A percentile compares a stretch with the other conserved stretches of the same genome.
Conservation (phyloP, 2,797 vertebrate species). For the Trachurus trachurus region DNA sequence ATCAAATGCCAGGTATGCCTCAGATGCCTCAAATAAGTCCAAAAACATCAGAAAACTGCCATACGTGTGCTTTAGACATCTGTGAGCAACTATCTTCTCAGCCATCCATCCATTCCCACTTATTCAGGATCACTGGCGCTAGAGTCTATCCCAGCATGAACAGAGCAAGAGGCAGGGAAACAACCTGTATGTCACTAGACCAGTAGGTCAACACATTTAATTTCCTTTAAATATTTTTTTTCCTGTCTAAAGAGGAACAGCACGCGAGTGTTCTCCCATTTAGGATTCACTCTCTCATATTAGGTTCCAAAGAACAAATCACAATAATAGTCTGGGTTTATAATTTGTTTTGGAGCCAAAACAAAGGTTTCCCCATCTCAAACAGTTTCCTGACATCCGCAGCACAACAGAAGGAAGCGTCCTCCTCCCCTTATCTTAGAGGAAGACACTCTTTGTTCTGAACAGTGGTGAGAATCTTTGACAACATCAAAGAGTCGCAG, state of each 20-base stretch:
- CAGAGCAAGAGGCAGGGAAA: slow-evolving; percentile 20
- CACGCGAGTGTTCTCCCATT: slow-evolving; percentile 30
- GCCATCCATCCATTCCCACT: slow-evolving; percentile 13
- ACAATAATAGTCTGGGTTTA: slow-evolving; percentile 45
- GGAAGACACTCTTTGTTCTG: slow-evolving; percentile 84
- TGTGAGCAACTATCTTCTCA: slow-evolving; percentile 38
- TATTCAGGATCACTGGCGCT: slow-evolving; percentile 19
- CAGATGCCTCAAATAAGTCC: slow-evolving; percentile 38
- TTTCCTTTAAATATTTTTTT: slow-evolving; percentile 26
- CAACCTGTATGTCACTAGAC: slow-evolving; percentile 8
- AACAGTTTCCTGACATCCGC: slow-evolving; percentile 79
- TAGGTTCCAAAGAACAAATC: slow-evolving; percentile 54
- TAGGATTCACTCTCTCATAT: slow-evolving; percentile 48
- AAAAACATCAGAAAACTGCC: slow-evolving; percentile 35
- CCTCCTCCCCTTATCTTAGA: slow-evolving; percentile 78
- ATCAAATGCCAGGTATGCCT: slow-evolving; percentile 61
- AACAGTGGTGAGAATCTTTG: slow-evolving; percentile 81
- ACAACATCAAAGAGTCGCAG: slow-evolving; percentile 83
- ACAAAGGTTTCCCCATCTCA: slow-evolving; percentile 77
- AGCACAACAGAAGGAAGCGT: slow-evolving; percentile 72
- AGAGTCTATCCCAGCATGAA: slow-evolving; percentile 9
- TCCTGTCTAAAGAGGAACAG: slow-evolving; percentile 30
- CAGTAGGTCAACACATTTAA: slow-evolving; percentile 21
- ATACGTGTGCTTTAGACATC: slow-evolving; percentile 42
- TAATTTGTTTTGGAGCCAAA: slow-evolving; percentile 75